Percentiles rank a stretch among this genome's conserved stretches.
Evolutionary conservation across 2,797 vertebrate genomes (phyloP).

Genomic region (Anableps anableps): DNA sequence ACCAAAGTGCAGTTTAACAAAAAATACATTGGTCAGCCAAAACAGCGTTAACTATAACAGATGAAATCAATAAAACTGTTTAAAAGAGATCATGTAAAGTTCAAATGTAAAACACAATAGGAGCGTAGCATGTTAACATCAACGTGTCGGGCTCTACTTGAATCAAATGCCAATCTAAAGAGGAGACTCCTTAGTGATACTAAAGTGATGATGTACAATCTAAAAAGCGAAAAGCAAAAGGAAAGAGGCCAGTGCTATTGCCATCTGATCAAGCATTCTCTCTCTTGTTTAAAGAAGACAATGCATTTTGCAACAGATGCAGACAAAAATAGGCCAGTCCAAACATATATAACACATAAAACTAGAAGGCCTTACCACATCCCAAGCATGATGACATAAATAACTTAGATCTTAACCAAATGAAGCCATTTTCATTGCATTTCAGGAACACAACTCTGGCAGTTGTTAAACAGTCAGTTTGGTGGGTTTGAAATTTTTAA

Average conservation of each 20-base stretch:
- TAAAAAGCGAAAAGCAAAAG: not conserved
- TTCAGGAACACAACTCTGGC: not conserved
- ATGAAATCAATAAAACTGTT: not conserved
- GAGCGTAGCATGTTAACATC: not conserved
- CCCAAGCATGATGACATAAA: not conserved
- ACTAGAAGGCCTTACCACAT: not conserved
- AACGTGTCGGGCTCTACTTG: not conserved
- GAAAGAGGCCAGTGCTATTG: not conserved
- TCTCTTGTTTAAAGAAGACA: not conserved
- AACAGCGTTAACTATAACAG: not conserved
- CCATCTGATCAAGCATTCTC: not conserved
- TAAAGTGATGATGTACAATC: not conserved
- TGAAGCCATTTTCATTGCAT: not conserved
- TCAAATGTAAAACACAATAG: conserved; percentile 1
- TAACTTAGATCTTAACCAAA: not conserved
- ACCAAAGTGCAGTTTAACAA: not conserved
- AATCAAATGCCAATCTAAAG: not conserved
- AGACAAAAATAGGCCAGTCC: not conserved
- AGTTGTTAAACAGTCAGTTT: not conserved
- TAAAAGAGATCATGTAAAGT: not conserved
- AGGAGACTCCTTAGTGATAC: not conserved
- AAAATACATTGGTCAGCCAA: not conserved
- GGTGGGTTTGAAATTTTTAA: too few relatives aligned
- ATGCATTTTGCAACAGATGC: not conserved
- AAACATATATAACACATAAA: not conserved